These are phyloP conservation scores for Damaliscus lunatus DNA, from an alignment of 2,113 vertebrate species.

Conservation along the genomic window DNA sequence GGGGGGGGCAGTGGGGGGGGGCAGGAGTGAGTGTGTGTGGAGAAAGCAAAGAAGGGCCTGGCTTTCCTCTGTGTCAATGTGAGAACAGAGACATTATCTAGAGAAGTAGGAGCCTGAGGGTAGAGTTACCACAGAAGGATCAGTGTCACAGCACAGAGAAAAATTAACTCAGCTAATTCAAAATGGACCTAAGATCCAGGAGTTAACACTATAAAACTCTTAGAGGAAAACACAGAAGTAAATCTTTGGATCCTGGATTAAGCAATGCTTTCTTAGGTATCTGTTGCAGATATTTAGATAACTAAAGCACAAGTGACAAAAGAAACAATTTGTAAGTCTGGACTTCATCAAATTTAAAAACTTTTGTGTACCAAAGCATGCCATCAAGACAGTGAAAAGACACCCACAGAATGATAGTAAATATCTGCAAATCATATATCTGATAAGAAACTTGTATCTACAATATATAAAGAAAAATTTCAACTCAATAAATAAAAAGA, in stretches of 20 bases:
- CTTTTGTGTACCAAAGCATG: background rate
- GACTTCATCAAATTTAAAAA: background rate
- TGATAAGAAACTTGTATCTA: background rate
- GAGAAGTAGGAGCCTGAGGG: background rate
- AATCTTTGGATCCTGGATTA: background rate
- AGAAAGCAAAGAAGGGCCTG: background rate
- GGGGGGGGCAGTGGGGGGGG: rapidly evolving
- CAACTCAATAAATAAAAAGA: background rate
- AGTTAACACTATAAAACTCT: background rate
- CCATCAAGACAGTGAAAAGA: background rate
- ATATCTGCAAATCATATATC: background rate
- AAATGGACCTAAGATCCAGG: background rate
- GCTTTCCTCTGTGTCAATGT: background rate
- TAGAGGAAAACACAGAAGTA: background rate
- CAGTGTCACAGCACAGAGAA: background rate
- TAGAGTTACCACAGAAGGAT: background rate
- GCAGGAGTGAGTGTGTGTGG: background rate
- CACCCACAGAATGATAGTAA: background rate
- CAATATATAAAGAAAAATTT: background rate
- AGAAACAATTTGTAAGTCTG: background rate
- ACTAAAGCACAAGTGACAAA: background rate
- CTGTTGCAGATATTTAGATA: background rate
- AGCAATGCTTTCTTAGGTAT: background rate
- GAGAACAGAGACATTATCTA: background rate
- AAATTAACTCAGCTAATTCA: background rate